Evolutionary conservation across 2,113 vertebrate species (phyloP).

Genomic region (Ia io): DNA sequence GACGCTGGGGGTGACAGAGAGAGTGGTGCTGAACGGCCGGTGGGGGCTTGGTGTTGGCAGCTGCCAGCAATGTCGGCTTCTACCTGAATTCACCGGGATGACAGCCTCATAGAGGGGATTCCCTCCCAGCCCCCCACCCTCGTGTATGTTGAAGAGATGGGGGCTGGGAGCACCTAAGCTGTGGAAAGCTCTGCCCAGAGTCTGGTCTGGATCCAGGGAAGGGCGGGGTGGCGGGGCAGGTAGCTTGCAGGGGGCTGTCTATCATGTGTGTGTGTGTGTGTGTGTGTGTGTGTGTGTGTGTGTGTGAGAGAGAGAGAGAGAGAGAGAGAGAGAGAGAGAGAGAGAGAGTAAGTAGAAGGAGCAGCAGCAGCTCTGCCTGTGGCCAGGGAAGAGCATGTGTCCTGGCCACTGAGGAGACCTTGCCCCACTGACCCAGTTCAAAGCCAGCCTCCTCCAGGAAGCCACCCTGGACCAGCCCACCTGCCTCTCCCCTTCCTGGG

Average conservation of each 20-base stretch:
- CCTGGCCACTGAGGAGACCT: background rate
- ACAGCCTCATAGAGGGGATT: background rate
- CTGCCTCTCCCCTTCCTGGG: background rate
- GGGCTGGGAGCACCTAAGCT: background rate
- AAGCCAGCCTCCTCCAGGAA: background rate
- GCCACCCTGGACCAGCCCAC: background rate
- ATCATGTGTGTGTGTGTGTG: no score
- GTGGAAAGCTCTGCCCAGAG: background rate
- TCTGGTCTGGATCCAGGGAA: background rate
- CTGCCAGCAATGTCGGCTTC: background rate
- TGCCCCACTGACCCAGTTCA: background rate
- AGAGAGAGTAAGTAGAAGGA: background rate
- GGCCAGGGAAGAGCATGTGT: background rate
- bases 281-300: no score
- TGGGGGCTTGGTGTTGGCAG: background rate
- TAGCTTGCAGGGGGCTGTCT: rapidly evolving
- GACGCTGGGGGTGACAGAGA: rapidly evolving
- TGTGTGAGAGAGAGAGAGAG: no score
- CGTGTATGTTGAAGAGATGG: background rate
- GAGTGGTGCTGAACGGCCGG: rapidly evolving
- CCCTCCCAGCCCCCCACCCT: rapidly evolving
- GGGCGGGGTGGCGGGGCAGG: rapidly evolving
- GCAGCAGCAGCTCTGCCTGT: background rate
- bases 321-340: no score
- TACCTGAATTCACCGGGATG: background rate